Evolutionary conservation across 2,888 invertebrate species (phyloP), one percentile per base, ranked within the genome.

Genomic region (Tridacna crocea): DNA sequence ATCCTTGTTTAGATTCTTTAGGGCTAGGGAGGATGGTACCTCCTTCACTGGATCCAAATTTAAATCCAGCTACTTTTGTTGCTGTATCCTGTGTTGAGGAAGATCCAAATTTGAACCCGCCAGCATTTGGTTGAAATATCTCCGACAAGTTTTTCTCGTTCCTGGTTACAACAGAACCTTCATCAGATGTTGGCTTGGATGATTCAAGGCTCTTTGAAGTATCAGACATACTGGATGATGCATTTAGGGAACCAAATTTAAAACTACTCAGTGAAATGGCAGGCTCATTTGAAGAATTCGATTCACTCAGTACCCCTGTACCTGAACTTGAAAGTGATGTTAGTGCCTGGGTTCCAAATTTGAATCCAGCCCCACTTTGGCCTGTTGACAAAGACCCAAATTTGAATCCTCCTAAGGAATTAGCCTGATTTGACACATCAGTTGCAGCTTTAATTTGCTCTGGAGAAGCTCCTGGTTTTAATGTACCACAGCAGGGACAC

Each of bases 51-150:
- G 80, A 66, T 4, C 55, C 48, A 82, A 74, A 58, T 8, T 10
- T 61, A 27, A 80, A 65, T 15, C 75, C 63, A 22, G 75, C 22
- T 63, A 66, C 61, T 24, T 75, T 24, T 70, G 68, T 27, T 19
- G 68, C 79, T 15, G 51, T 66, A 27, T 73, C 66, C 19, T 47
- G 66, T 24, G 63, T 73, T 15, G 65, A 46, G 60, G 72, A 27
- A 27, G 72, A 61, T 63, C 80, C 80, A 77, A 83, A 83, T n/a
- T 26, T 58, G 63, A 83, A 83, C 24, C 80, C 83, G 58, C 65
- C 72, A n/a, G 94, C 91, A 0, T 95, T 92, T 2, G 95, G 95
- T 89, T 96, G 96, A 87, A 96, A 96, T 88, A 93, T 74, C 19
- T 93, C 92, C n/a, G 93, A 87, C 72, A 94, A 87, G 13, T 26